Percentiles rank a stretch among this genome's conserved stretches.
Conservation (phyloP, 2,113 vertebrate genomes). For the Lophura nycthemera region DNA sequence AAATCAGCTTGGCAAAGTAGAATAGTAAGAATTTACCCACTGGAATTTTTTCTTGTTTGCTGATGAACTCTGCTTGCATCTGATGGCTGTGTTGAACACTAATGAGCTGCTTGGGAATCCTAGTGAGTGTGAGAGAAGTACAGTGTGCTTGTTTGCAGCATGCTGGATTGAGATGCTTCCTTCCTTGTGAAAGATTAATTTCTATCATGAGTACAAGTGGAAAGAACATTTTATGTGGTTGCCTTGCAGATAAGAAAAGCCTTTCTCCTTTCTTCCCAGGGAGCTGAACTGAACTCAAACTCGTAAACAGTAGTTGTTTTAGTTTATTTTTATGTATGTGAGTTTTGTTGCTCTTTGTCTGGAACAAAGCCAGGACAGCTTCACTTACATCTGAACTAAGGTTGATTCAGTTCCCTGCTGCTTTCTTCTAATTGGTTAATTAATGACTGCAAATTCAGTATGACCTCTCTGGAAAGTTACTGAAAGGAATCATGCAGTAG, state of each 20-base stretch:
- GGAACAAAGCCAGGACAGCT: background rate
- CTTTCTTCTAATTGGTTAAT: background rate
- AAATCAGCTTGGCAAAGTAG: background rate
- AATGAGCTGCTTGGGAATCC: background rate
- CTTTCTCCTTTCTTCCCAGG: background rate
- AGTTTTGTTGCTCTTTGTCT: background rate
- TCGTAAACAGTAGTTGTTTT: background rate
- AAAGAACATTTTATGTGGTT: background rate
- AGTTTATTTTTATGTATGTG: background rate
- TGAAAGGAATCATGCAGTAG: background rate
- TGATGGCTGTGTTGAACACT: background rate
- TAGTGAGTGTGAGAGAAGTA: background rate
- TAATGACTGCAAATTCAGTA: background rate
- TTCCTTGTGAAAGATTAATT: conserved; percentile 24
- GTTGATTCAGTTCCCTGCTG: background rate
- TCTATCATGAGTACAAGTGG: background rate
- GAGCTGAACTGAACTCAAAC: background rate
- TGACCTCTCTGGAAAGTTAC: background rate
- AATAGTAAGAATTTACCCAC: background rate
- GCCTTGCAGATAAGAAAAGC: background rate
- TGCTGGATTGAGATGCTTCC: conserved; percentile 20
- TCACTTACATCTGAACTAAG: background rate
- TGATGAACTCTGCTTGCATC: background rate
- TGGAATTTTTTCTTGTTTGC: background rate
- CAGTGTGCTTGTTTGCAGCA: background rate